These are phyloP conservation scores for Dendrolimus pini DNA, from an alignment of 2,888 invertebrate genomes.

Conservation along the genomic window DNA sequence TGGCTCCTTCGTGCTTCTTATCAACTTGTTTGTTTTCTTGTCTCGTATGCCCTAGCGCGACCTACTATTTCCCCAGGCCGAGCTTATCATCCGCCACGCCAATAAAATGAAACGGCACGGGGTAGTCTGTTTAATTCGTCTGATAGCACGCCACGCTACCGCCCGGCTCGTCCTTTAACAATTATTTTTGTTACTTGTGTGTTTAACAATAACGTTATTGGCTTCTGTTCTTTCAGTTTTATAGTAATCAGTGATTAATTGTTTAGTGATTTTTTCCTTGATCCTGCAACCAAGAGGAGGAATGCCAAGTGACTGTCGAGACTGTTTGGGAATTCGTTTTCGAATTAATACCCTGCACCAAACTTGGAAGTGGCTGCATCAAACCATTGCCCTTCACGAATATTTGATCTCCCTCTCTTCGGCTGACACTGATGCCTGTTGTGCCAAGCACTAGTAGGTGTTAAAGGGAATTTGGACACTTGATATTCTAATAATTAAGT, in stretches of 20 bases:
- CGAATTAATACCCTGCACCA: slow-evolving; percentile 92
- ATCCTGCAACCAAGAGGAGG: slow-evolving; percentile 74
- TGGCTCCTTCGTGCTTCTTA: slow-evolving; percentile 67
- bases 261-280: slow-evolving; percentile 58
- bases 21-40: slow-evolving; percentile 67
- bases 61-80: slow-evolving; percentile 58
- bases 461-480: slow-evolving; percentile 37
- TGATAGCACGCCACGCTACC: slow-evolving; percentile 43
- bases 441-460: slow-evolving; percentile 41
- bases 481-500: slow-evolving; percentile 27
- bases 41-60: slow-evolving; percentile 69
- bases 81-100: slow-evolving; percentile 62
- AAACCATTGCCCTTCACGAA: slow-evolving; percentile 91
- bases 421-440: slow-evolving; percentile 80
- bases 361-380: slow-evolving; percentile 97
- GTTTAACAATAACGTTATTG: slow-evolving; percentile 9
- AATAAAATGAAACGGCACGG: slow-evolving; percentile 66
- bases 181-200: slow-evolving; percentile 9
- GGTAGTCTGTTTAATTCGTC: slow-evolving; percentile 53
- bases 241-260: slow-evolving; percentile 32
- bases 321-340: slow-evolving; percentile 92
- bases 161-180: neutral
- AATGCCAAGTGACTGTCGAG: slow-evolving; percentile 83
- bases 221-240: neutral
- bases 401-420: slow-evolving; percentile 89